phyloP scores from a whole-genome alignment of 2,113 vertebrate genomes.

The Nicator chloris region DNA sequence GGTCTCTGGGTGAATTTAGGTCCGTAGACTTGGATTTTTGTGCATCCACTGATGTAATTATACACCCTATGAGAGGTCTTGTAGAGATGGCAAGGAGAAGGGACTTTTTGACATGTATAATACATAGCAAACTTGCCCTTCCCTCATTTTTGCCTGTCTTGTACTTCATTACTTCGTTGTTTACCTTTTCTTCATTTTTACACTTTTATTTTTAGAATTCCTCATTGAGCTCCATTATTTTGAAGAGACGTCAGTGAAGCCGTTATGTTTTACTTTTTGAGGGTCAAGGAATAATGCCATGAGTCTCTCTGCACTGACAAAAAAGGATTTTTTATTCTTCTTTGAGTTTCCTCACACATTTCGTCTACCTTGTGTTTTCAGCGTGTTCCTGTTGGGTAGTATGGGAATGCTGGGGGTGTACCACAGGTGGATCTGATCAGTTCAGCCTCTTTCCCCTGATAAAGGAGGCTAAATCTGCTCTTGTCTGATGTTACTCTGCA shows the following conservation, averaged over 20 bases:
- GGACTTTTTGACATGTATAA: neutral
- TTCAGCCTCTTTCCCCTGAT: neutral
- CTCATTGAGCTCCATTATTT: neutral
- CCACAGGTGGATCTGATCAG: neutral
- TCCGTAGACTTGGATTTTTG: neutral
- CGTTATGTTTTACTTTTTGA: neutral
- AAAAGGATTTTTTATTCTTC: neutral
- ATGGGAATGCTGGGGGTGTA: neutral
- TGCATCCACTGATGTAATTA: neutral
- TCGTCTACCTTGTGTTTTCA: rapidly evolving
- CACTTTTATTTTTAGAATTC: neutral
- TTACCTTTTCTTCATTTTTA: neutral
- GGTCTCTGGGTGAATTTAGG: neutral
- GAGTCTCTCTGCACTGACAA: neutral
- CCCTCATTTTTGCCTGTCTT: neutral
- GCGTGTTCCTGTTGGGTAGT: neutral
- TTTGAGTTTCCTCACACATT: neutral
- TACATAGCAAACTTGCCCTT: neutral
- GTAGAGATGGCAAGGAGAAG: neutral
- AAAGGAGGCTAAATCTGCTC: neutral
- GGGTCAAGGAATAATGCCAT: rapidly evolving
- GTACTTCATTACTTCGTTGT: neutral
- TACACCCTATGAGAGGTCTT: rapidly evolving
- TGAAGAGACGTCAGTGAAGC: neutral
- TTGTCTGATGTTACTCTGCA: neutral